These are phyloP conservation scores for Myiagra hebetior DNA, from an alignment of 2,113 vertebrate species.

Conservation along the genomic window DNA sequence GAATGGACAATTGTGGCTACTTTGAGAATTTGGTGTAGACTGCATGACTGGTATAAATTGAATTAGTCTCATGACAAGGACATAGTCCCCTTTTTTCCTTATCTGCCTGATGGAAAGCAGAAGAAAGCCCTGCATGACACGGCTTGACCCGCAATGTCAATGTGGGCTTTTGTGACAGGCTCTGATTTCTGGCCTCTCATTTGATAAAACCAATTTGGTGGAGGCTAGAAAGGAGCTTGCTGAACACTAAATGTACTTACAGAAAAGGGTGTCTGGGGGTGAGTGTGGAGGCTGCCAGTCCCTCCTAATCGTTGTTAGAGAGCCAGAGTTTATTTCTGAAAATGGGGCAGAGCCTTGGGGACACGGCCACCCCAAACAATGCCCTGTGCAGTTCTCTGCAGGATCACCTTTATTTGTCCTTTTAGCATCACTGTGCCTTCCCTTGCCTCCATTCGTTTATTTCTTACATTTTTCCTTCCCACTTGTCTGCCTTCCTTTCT, in stretches of 20 bases:
- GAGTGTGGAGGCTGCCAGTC: background rate
- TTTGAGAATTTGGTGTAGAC: constrained; percentile 53
- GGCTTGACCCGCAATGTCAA: constrained; percentile 66
- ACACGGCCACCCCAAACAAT: background rate
- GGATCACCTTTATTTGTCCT: background rate
- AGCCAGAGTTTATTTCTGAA: background rate
- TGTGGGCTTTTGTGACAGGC: constrained; percentile 70
- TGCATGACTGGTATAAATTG: constrained; percentile 72
- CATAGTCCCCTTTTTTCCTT: constrained; percentile 36
- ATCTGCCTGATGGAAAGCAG: constrained; percentile 74
- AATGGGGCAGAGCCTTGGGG: background rate
- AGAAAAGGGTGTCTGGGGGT: background rate
- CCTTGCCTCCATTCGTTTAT: background rate
- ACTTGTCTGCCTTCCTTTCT: background rate
- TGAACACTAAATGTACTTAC: constrained; percentile 41
- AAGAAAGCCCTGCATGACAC: constrained; percentile 58
- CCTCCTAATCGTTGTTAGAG: background rate
- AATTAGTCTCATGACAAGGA: constrained; percentile 73
- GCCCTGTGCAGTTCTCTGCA: no score
- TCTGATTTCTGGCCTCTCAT: constrained; percentile 67
- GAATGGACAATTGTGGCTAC: constrained; percentile 47
- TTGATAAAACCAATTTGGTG: constrained; percentile 67
- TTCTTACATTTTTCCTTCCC: background rate
- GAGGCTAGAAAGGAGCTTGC: background rate
- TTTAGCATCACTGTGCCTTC: background rate